Conservation (phyloP, 2,888 invertebrate species). For the Erannis defoliaria region DNA sequence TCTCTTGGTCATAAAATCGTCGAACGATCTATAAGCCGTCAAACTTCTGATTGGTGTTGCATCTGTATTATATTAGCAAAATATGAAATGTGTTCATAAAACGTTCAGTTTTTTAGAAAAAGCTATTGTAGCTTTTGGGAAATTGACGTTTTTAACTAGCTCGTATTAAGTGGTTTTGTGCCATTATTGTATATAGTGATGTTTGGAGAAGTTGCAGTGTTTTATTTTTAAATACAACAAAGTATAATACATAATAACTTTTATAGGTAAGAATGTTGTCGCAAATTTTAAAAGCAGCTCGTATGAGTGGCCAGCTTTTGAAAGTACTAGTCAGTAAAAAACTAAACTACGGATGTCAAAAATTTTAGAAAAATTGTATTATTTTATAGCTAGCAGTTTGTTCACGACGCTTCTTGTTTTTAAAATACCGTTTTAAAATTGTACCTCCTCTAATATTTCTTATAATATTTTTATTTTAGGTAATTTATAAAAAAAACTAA, state of each 20-base stretch:
- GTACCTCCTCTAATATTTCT: too few relatives aligned
- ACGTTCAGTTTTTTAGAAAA: constrained; percentile 7
- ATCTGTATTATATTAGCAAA: constrained; percentile 1
- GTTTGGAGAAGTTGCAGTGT: background rate
- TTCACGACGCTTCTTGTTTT: background rate
- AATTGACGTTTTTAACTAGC: constrained; percentile 2
- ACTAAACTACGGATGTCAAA: background rate
- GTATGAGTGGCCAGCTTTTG: constrained; percentile 10
- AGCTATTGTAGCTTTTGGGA: background rate
- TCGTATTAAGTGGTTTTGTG: constrained; percentile 15
- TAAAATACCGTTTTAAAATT: background rate
- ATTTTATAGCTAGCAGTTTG: background rate
- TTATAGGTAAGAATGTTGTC: background rate
- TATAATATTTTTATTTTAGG: too few relatives aligned
- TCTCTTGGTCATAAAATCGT: background rate
- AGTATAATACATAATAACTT: background rate
- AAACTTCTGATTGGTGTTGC: background rate
- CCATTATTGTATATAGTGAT: constrained; percentile 1
- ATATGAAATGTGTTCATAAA: constrained; percentile 2
- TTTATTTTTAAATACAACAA: background rate
- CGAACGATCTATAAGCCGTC: background rate
- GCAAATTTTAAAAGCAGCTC: constrained; percentile 6
- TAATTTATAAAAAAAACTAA: too few relatives aligned
- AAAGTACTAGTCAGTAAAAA: constrained; percentile 14
- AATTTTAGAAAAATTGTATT: background rate